Conservation (phyloP, 2,797 vertebrate genomes). For the Vultur gryphus region DNA sequence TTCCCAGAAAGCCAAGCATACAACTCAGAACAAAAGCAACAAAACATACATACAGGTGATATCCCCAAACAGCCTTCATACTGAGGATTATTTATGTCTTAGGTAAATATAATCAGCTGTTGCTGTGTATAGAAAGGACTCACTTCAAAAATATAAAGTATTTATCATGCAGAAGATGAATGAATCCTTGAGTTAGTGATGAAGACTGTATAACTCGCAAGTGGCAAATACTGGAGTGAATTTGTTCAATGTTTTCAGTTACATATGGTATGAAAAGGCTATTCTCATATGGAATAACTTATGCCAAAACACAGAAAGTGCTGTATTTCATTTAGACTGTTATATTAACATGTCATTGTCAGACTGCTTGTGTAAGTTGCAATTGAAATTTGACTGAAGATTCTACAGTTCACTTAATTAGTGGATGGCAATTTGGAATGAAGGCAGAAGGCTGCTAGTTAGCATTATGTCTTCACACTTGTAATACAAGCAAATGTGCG, state of each 20-base stretch:
- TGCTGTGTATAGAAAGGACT: background rate
- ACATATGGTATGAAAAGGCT: background rate
- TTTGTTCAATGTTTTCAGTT: conserved; percentile 8
- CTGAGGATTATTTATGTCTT: background rate
- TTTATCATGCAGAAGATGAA: background rate
- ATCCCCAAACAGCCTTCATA: background rate
- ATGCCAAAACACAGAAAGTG: background rate
- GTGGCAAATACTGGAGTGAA: background rate
- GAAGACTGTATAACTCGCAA: background rate
- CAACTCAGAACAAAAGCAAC: background rate
- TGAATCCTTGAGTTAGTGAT: background rate
- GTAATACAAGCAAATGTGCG: background rate
- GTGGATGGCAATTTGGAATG: background rate
- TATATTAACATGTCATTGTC: background rate
- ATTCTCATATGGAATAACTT: background rate
- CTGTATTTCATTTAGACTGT: conserved; percentile 4
- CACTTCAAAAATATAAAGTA: background rate
- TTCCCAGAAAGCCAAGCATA: background rate
- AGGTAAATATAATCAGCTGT: background rate
- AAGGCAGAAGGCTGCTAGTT: conserved; percentile 41
- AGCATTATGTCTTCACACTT: conserved; percentile 20
- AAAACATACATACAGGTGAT: background rate
- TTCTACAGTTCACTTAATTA: conserved; percentile 28
- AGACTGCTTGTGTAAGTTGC: background rate
- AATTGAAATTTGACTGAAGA: conserved; percentile 21